A percentile compares a stretch with the other conserved stretches of the same genome.
These are phyloP conservation scores for Riparia riparia DNA, from an alignment of 2,113 vertebrate genomes.

Conservation along the genomic window DNA sequence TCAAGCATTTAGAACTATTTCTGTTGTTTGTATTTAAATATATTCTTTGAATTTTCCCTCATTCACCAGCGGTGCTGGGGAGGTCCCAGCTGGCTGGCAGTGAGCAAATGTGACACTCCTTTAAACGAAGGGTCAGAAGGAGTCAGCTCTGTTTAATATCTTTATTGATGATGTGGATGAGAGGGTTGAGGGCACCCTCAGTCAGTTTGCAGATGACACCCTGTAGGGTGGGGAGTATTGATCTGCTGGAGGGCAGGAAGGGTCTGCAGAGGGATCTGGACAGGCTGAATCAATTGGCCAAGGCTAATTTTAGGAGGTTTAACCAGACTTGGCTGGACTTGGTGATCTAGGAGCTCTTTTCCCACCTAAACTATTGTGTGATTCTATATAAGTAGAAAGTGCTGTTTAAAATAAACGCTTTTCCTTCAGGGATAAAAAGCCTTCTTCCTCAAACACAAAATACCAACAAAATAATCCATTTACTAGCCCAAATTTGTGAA, in stretches of 20 bases:
- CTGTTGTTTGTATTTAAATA: conserved; percentile 55
- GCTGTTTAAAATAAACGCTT: conserved; percentile 23
- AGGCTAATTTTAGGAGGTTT: neutral
- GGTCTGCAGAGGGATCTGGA: neutral
- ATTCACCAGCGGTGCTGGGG: neutral
- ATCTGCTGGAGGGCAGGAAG: neutral
- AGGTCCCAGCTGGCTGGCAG: neutral
- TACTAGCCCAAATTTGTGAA: neutral
- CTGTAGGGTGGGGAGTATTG: neutral
- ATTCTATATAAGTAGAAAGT: neutral
- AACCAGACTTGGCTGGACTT: neutral
- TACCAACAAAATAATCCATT: neutral
- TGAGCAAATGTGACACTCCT: neutral
- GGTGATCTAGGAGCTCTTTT: neutral
- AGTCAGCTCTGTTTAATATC: neutral
- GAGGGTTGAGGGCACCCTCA: neutral
- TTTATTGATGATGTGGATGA: neutral
- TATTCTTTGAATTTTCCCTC: conserved; percentile 50
- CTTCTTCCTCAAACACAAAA: neutral
- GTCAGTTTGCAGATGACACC: neutral
- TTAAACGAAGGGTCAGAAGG: neutral
- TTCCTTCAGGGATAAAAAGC: neutral
- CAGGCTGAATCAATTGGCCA: neutral
- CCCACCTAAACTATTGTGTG: neutral
- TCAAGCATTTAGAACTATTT: neutral